These are phyloP conservation scores for Amazona vittata DNA, from an alignment of 2,113 vertebrate species.

Conservation along the genomic window DNA sequence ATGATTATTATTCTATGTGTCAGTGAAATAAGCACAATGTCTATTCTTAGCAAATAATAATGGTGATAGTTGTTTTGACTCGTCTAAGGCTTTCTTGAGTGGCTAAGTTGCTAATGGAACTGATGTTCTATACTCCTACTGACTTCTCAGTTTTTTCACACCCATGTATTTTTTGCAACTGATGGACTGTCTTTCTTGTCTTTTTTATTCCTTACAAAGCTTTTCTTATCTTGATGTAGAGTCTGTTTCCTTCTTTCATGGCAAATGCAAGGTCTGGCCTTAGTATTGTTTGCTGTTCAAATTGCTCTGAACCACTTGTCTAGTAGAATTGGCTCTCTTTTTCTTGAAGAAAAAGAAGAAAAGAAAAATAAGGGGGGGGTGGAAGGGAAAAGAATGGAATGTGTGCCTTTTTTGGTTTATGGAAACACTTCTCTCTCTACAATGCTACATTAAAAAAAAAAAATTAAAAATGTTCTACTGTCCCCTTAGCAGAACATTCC, in stretches of 20 bases:
- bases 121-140: constrained; percentile 41
- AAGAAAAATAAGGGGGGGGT: neutral
- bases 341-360: neutral
- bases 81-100: constrained; percentile 29
- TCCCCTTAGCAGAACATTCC: neutral
- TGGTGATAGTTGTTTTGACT: constrained; percentile 51
- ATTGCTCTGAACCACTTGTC: neutral
- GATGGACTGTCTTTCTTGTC: neutral
- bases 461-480: neutral
- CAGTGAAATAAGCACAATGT: constrained; percentile 24
- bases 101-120: constrained; percentile 41
- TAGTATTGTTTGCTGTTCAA: neutral
- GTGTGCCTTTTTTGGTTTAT: neutral
- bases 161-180: neutral
- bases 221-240: neutral
- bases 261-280: neutral
- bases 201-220: neutral
- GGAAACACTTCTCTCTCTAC: neutral
- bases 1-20: neutral
- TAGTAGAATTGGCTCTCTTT: neutral
- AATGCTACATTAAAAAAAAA: neutral
- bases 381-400: neutral
- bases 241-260: neutral
- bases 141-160: neutral
- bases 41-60: constrained; percentile 57